Evolutionary conservation across 2,888 invertebrate genomes (phyloP).

Genomic region (Leptinotarsa tumamoca): DNA sequence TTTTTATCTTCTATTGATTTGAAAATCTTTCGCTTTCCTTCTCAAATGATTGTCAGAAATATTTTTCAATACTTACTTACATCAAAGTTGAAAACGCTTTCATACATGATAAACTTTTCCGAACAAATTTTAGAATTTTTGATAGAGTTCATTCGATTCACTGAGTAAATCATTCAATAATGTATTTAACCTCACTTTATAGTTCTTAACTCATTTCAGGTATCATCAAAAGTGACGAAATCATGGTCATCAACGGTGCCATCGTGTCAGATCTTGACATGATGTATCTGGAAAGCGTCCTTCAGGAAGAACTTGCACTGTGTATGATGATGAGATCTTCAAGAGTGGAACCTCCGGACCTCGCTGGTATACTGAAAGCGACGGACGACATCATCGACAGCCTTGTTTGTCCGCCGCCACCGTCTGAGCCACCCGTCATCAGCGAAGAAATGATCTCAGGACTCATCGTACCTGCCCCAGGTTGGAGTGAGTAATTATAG

Average conservation of each 20-base stretch:
- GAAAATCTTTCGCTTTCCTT: no score
- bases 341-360: slow-evolving; percentile 83
- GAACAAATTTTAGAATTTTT: no score
- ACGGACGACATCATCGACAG: slow-evolving; percentile 97
- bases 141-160: no score
- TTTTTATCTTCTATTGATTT: no score
- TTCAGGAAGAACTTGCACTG: slow-evolving; percentile 93
- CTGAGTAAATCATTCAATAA: no score
- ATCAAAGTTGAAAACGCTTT: no score
- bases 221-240: slow-evolving; percentile 97
- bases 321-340: slow-evolving; percentile 98
- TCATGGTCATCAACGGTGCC: slow-evolving; percentile 98
- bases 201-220: slow-evolving; percentile 72
- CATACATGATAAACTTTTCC: no score
- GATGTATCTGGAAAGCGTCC: slow-evolving; percentile 97
- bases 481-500: slow-evolving; percentile 82
- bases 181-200: neutral
- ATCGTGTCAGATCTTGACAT: slow-evolving; percentile 98
- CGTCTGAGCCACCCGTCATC: slow-evolving; percentile 91
- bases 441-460: slow-evolving; percentile 97
- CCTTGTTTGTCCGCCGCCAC: slow-evolving; percentile 96
- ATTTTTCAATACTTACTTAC: no score
- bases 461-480: slow-evolving; percentile 95
- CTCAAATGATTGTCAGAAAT: no score
- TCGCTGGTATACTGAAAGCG: slow-evolving; percentile 78